phyloP scores from a whole-genome alignment of 2,888 invertebrate species.

The Salticus scenicus region DNA sequence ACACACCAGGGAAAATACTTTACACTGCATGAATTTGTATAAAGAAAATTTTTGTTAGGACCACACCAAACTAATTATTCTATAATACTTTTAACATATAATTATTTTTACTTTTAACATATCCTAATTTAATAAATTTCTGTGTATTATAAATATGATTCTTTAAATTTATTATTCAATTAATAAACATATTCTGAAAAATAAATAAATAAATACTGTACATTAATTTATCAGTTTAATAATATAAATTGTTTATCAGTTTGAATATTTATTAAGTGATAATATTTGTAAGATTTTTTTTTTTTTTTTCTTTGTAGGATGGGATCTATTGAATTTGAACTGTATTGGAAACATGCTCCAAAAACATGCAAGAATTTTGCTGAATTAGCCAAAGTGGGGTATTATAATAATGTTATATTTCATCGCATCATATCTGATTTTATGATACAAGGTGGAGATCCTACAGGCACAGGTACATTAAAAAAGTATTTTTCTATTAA shows the following conservation, averaged over 20 bases:
- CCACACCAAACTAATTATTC: no score
- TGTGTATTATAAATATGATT: no score
- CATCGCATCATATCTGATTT: constrained; percentile 91
- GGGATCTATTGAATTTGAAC: constrained; percentile 92
- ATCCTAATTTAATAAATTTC: no score
- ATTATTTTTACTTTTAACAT: no score
- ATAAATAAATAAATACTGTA: neutral
- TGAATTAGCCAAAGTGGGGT: constrained; percentile 92
- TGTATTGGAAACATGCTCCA: constrained; percentile 99
- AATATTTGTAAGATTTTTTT: neutral
- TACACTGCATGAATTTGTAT: no score
- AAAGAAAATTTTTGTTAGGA: no score
- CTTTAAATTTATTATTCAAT: neutral
- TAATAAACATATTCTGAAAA: no score
- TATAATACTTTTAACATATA: no score
- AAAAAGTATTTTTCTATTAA: no score
- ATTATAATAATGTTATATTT: constrained; percentile 96
- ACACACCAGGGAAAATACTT: no score
- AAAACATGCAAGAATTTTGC: constrained; percentile 97
- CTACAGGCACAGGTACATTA: constrained; percentile 87
- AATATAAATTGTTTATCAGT: neutral
- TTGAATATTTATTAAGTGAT: neutral
- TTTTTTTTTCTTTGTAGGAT: constrained; percentile 78
- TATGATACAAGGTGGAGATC: constrained; percentile 87
- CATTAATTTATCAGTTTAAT: no score